Base-by-base conservation (phyloP, 2,888 invertebrate genomes). In the Hydrotaea diabolus region DNA sequence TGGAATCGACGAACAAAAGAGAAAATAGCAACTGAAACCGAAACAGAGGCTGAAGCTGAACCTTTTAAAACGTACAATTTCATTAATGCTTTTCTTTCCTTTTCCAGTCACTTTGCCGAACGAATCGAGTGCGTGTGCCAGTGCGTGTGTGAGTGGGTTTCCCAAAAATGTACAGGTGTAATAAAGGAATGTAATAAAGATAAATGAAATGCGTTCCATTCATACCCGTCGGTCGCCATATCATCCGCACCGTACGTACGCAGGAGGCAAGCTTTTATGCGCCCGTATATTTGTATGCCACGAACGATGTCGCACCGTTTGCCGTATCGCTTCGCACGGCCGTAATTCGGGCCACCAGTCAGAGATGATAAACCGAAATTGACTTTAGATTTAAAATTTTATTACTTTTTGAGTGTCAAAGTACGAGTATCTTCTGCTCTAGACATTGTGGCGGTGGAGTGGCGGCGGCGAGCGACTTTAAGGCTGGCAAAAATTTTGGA, bases 121-220 rank as follows among this genome's bases (percentile, higher is more conserved):
- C 23, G 36, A 64, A 31, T 31, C 2, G 31, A 31, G 31, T 31
- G 31, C 31, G 7, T 2, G 31, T 17, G n/a, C n/a, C n/a, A n/a
- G 17, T 31, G 39, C 17, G 66, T n/a, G 31, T 66, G 66, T 36
- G 39, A 39, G 43, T 8, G 39, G 1, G 39, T 43, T 39, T 39
- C 13, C 9, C 2, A 13, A 5, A 69, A 23, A 43, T 21, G 46
- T 69, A 46, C 69, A 69, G 69, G 69, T 69, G 69, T 46, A 69
- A 43, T 69, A 66, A 66, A 66, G 39, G 39, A 66, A 66, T 39
- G 64, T 23, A 55, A 73, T 64, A 74, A 57, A 79, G 64, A 74
- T 79, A 57, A 79, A 74, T 43, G 39, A 64, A 72, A 43, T 79
- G 26, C 9, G 26, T 39, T 31, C 39, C 21, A 78, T 39, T 17